Conservation (phyloP, 2,113 vertebrate genomes). For the Takifugu flavidus region DNA sequence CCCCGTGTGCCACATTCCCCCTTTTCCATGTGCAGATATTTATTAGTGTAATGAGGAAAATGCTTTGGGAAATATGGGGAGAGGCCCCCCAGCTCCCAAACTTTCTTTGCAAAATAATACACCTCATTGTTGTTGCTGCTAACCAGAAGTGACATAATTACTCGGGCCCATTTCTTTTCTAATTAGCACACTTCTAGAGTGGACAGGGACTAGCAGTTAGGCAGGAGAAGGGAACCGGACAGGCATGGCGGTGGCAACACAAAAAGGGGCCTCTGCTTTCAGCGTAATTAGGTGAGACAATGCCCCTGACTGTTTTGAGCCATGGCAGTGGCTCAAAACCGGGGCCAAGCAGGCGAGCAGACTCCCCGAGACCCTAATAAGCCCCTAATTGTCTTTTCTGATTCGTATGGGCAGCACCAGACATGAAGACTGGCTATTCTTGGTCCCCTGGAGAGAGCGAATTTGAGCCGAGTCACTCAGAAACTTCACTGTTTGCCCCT, state of each 20-base stretch:
- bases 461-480: constrained; percentile 33
- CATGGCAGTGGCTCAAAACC: constrained; percentile 83
- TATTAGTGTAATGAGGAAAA: constrained; percentile 81
- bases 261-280: constrained; percentile 84
- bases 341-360: constrained; percentile 81
- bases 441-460: constrained; percentile 47
- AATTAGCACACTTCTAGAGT: constrained; percentile 96
- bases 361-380: constrained; percentile 87
- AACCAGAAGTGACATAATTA: constrained; percentile 94
- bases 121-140: constrained; percentile 80
- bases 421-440: constrained; percentile 56
- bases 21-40: constrained; percentile 62
- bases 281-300: constrained; percentile 96
- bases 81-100: constrained; percentile 76
- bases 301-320: constrained; percentile 92
- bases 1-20: constrained; percentile 45
- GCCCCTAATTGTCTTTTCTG: constrained; percentile 87
- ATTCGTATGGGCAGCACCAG: constrained; percentile 76
- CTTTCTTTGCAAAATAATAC: constrained; percentile 87
- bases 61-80: constrained; percentile 69
- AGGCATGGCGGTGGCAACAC: constrained; percentile 90
- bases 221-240: constrained; percentile 90
- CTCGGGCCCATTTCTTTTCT: constrained; percentile 92
- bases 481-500: constrained; percentile 34
- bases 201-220: constrained; percentile 82